Percentiles rank a stretch among this genome's conserved stretches.
phyloP scores from a whole-genome alignment of 1,140 invertebrate species.

The Zaprionus ornatus region DNA sequence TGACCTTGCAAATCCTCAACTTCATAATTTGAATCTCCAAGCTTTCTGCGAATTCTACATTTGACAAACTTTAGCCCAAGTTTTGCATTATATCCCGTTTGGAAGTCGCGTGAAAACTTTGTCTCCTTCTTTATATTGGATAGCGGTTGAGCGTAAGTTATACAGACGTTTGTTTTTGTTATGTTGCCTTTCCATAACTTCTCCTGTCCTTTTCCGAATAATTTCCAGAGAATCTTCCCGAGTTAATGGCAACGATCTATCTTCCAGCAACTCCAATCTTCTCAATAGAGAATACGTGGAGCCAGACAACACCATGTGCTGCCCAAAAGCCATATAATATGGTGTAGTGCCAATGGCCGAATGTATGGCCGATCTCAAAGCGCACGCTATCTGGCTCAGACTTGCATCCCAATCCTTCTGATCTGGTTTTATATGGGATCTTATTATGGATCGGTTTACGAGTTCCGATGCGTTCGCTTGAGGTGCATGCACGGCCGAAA shows the following conservation, averaged over 20 bases:
- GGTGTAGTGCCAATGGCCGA: too few species aligned
- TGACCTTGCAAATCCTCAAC: constrained; percentile 21
- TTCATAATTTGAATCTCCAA: background rate
- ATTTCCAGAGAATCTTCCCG: constrained; percentile 7
- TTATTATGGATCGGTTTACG: constrained; percentile 22
- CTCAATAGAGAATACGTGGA: background rate
- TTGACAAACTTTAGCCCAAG: constrained; percentile 14
- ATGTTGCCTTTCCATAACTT: background rate
- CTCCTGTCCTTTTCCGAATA: background rate
- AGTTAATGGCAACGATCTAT: background rate
- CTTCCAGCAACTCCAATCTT: background rate
- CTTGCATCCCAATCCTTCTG: constrained; percentile 32
- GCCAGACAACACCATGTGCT: constrained; percentile 2
- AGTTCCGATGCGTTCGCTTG: constrained; percentile 35
- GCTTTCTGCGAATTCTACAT: background rate
- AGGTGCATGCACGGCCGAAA: constrained; percentile 27
- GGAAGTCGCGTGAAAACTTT: constrained; percentile 8
- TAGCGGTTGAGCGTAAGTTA: constrained; percentile 15
- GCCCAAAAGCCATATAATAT: constrained; percentile 11
- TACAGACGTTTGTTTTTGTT: background rate
- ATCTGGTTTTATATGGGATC: constrained; percentile 1
- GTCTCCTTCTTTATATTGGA: constrained; percentile 1
- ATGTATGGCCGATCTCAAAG: background rate
- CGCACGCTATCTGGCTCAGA: background rate
- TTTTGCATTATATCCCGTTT: constrained; percentile 21